These are phyloP conservation scores for Griposia aprilina DNA, from an alignment of 2,888 invertebrate species.

Conservation along the genomic window DNA sequence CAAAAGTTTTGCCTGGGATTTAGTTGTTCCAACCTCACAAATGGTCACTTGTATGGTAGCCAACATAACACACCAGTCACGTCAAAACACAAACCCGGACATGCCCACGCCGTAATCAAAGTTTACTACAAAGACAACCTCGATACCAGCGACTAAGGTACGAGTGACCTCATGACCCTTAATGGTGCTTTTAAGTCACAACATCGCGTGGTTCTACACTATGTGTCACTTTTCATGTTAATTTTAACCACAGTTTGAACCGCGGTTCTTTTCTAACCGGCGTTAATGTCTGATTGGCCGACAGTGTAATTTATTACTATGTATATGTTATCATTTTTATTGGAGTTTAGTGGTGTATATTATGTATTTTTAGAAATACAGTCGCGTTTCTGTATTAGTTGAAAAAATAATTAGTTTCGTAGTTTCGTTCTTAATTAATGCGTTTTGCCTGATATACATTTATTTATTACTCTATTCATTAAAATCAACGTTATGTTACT, in stretches of 20 bases:
- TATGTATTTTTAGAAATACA: slow-evolving; percentile 31
- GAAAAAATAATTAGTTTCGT: slow-evolving; percentile 19
- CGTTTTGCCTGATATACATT: slow-evolving; percentile 5
- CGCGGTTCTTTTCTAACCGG: slow-evolving; percentile 53
- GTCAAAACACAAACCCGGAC: slow-evolving; percentile 8
- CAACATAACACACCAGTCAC: slow-evolving; percentile 11
- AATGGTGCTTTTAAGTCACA: slow-evolving; percentile 46
- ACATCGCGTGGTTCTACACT: slow-evolving; percentile 58
- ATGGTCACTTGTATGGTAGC: background rate
- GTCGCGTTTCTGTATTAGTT: slow-evolving; percentile 18
- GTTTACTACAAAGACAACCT: slow-evolving; percentile 26
- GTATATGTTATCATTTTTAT: slow-evolving; percentile 60
- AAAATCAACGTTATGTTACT: background rate
- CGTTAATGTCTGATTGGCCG: slow-evolving; percentile 61
- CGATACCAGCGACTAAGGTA: slow-evolving; percentile 9
- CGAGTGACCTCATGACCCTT: slow-evolving; percentile 55
- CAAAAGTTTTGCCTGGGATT: background rate
- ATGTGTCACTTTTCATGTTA: slow-evolving; percentile 66
- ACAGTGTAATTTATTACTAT: slow-evolving; percentile 50
- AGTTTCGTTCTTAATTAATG: slow-evolving; percentile 33
- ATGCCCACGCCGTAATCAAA: slow-evolving; percentile 22
- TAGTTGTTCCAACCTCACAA: background rate
- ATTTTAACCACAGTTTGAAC: slow-evolving; percentile 61
- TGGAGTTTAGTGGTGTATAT: slow-evolving; percentile 34
- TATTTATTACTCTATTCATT: slow-evolving; percentile 1